Conservation (phyloP, 2,797 vertebrate genomes). For the Arctocebus calabarensis region DNA sequence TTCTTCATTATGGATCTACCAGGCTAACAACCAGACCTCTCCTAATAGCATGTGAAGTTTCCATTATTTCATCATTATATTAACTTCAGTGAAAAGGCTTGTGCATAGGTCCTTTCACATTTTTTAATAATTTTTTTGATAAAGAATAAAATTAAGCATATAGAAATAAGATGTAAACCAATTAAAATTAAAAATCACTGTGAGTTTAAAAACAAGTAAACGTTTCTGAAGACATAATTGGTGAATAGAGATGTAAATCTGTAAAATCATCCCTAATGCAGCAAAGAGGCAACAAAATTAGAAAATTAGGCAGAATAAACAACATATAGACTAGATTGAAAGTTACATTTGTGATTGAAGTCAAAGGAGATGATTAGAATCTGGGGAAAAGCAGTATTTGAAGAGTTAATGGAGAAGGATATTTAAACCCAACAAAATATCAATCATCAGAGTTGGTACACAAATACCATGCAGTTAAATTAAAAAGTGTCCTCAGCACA, state of each 20-base stretch:
- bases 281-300: neutral
- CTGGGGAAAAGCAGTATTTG: neutral
- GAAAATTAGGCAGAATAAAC: neutral
- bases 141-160: constrained; percentile 21
- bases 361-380: neutral
- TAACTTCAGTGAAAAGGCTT: neutral
- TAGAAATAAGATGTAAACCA: neutral
- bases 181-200: neutral
- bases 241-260: neutral
- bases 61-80: neutral
- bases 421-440: constrained; percentile 28
- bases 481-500: neutral
- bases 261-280: neutral
- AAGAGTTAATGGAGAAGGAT: neutral
- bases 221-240: neutral
- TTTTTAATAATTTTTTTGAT: neutral
- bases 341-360: neutral
- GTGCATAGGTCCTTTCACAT: neutral
- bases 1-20: neutral
- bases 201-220: neutral
- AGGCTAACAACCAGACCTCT: neutral
- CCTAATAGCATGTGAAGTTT: neutral
- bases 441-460: neutral
- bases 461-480: neutral
- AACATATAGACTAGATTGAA: neutral